A percentile compares a stretch with the other conserved stretches of the same genome.
These are phyloP conservation scores for Xylocopa sonorina DNA, from an alignment of 1,140 invertebrate genomes.

Conservation along the genomic window DNA sequence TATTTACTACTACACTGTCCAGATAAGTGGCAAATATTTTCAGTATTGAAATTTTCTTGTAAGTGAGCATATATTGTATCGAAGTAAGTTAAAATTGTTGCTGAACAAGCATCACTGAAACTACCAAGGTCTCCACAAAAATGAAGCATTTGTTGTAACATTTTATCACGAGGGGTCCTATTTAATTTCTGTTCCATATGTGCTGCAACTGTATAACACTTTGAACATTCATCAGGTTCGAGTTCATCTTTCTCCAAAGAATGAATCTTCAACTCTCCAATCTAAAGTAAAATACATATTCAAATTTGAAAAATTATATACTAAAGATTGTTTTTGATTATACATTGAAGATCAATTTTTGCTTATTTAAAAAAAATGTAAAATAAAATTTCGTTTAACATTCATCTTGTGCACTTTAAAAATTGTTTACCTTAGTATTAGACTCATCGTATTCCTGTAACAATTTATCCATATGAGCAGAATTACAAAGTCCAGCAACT, in stretches of 20 bases:
- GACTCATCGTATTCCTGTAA: conserved; percentile 81
- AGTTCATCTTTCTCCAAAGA: conserved; percentile 74
- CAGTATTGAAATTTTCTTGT: conserved; percentile 84
- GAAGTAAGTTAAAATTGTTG: conserved; percentile 87
- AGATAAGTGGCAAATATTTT: conserved; percentile 88
- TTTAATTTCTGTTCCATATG: conserved; percentile 78
- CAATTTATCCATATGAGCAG: conserved; percentile 86
- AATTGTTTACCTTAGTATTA: conserved; percentile 55
- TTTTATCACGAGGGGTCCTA: conserved; percentile 63
- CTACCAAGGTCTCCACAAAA: conserved; percentile 86
- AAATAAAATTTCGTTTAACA: too few species aligned
- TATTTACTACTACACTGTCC: conserved; percentile 87
- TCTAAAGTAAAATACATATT: conserved; percentile 50
- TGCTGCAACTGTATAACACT: conserved; percentile 76
- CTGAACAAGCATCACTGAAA: conserved; percentile 90
- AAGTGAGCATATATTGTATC: conserved; percentile 86
- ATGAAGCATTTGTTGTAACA: conserved; percentile 69
- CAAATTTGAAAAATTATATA: too few species aligned
- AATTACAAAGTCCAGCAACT: conserved; percentile 94
- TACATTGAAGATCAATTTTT: too few species aligned
- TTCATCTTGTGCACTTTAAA: too few species aligned
- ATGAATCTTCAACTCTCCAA: conserved; percentile 32
- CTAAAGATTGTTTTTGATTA: too few species aligned
- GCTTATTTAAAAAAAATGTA: background rate
- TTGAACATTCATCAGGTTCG: conserved; percentile 76